Evolutionary conservation across 2,797 vertebrate species (phyloP), one percentile per base, ranked within the genome.

Genomic region (Austrolebias charrua): DNA sequence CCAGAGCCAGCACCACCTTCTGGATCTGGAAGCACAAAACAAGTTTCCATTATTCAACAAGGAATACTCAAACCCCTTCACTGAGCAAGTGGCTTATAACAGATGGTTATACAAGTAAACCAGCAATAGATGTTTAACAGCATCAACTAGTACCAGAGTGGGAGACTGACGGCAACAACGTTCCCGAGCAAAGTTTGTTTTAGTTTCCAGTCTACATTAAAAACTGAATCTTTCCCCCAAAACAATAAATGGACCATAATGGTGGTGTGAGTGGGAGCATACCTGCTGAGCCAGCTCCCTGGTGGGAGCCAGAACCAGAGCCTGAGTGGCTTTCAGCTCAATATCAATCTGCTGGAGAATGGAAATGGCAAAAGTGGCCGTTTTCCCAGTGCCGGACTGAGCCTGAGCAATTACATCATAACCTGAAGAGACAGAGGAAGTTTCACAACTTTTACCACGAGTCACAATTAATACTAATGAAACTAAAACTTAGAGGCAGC

Each of bases 241-340:
- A 43, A 16, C 42, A 15, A 14, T n/a, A 43, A 43, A 15, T 8
- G 43, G 6, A n/a, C 7, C 5, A 4, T 16, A 44, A 15, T 44
- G 7, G 43, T 16, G 6, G 43, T 44, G 15, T 44, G 31, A n/a
- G 16, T n/a, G 29, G 10, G 33, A 13, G 2, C n/a, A 81, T 98
- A 99, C 97, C 97, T 99, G 97, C 95, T 98, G 98, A 92, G 98
- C 97, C 93, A 99, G 94, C 94, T 99, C 98, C 94, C 97, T 95
- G 90, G 98, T 99, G 81, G 97, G 98, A 90, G 97, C 98, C 93
- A 99, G 91, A 88, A 99, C 96, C 94, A 99, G 94, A 86, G 98
- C 98, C 91, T 99, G 98, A 84, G 96, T 96, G 93, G 98, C 96
- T 94, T 97, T 98, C 94, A 95, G 93, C 90, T 97, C 96, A 91